Conservation (phyloP, 1,140 invertebrate species). For the Lucilia cuprina region DNA sequence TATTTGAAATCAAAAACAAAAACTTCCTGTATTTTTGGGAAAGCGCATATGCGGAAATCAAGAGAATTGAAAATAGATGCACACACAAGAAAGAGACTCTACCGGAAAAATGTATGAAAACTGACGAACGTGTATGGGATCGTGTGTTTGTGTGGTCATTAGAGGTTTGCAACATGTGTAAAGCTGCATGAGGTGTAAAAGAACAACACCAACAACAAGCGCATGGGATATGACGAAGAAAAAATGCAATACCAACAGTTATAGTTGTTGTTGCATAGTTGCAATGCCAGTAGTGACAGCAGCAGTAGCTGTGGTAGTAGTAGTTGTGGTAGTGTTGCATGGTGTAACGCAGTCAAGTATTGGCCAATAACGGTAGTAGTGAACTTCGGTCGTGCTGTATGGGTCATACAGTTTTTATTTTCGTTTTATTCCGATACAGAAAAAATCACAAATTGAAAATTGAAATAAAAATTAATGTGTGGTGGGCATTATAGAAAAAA, state of each 20-base stretch:
- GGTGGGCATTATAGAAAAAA: neutral
- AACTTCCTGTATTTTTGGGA: neutral
- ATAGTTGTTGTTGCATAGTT: neutral
- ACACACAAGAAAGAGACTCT: neutral
- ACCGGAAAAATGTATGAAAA: neutral
- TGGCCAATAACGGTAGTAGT: slow-evolving; percentile 7
- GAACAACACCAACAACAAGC: neutral
- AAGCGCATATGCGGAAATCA: slow-evolving; percentile 9
- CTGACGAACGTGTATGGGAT: neutral
- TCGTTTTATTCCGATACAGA: neutral
- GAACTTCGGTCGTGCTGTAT: slow-evolving; percentile 8
- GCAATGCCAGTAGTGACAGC: neutral
- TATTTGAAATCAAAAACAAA: neutral
- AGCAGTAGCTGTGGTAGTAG: neutral
- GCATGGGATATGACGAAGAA: neutral
- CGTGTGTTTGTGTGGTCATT: neutral
- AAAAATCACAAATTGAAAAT: neutral
- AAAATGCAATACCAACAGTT: neutral
- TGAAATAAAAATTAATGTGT: neutral
- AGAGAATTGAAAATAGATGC: neutral
- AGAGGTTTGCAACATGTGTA: neutral
- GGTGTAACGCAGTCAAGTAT: neutral
- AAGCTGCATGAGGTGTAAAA: neutral
- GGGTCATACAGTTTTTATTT: slow-evolving; percentile 1
- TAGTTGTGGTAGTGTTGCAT: neutral